phyloP scores from a whole-genome alignment of 2,797 vertebrate species.

The Sebastes matsubarae region DNA sequence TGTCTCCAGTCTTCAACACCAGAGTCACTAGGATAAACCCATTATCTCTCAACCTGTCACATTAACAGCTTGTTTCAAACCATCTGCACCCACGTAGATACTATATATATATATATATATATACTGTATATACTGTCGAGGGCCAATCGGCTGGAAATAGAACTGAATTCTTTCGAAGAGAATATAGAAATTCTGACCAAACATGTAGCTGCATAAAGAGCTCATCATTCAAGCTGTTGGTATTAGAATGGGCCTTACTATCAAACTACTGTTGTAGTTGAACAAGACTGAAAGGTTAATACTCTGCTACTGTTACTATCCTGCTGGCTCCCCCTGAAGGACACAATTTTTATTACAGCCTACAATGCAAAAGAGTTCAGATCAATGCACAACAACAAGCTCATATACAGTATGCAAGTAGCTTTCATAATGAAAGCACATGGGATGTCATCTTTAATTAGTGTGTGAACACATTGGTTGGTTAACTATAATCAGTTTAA shows the following conservation, averaged over 20 bases:
- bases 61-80: neutral
- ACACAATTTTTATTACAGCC: neutral
- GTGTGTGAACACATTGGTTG: no score
- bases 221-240: neutral
- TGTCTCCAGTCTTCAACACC: neutral
- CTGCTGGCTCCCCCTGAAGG: slow-evolving; percentile 1
- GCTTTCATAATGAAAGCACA: no score
- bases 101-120: no score
- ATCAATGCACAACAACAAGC: neutral
- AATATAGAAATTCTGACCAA: neutral
- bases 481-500: no score
- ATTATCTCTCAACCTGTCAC: neutral
- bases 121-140: neutral
- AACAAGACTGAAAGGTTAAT: neutral
- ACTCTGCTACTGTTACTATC: no score
- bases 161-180: neutral
- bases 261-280: no score
- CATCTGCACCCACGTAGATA: neutral
- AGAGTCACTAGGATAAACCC: neutral
- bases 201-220: neutral
- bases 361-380: neutral
- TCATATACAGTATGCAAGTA: no score
- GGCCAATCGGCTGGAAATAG: neutral
- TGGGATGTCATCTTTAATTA: no score
- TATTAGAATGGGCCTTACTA: neutral